phyloP scores from a whole-genome alignment of 1,140 invertebrate genomes.

The Proctacanthus coquilletti region DNA sequence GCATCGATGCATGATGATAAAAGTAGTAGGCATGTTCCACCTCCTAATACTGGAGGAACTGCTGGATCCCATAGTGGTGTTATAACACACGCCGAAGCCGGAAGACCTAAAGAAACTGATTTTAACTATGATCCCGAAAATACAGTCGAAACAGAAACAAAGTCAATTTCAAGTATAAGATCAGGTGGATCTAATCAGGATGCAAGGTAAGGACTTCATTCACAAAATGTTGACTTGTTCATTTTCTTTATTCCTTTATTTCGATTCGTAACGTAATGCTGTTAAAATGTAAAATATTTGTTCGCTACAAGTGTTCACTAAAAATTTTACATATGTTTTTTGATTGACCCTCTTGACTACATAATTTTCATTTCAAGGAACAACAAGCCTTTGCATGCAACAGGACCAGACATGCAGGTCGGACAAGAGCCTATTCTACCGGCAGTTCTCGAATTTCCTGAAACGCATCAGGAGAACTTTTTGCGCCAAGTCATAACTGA shows the following conservation, averaged over 20 bases:
- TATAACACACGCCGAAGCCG: background rate
- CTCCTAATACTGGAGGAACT: too few relatives aligned
- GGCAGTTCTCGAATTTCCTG: conserved; percentile 84
- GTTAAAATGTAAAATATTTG: background rate
- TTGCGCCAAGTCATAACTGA: conserved; percentile 73
- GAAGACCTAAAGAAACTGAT: conserved; percentile 2
- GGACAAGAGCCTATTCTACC: conserved; percentile 82
- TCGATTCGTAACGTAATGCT: background rate
- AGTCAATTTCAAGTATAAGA: conserved; percentile 45
- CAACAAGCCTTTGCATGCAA: too few relatives aligned
- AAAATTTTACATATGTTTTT: conserved; percentile 11
- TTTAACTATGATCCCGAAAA: conserved; percentile 47
- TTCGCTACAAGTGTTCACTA: conserved; percentile 12
- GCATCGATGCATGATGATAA: too few relatives aligned
- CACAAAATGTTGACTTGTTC: background rate
- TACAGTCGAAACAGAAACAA: conserved; percentile 62
- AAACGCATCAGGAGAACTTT: conserved; percentile 86
- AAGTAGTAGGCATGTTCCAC: too few relatives aligned
- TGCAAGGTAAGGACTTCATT: conserved; percentile 36
- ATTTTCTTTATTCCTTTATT: conserved; percentile 4
- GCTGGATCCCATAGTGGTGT: background rate
- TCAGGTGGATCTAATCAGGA: conserved; percentile 49
- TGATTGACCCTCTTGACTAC: background rate
- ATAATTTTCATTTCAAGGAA: conserved; percentile 2
- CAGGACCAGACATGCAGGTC: conserved; percentile 11